These are phyloP conservation scores for Hemicrepidius hirtus DNA, from an alignment of 2,888 invertebrate genomes.

Conservation along the genomic window DNA sequence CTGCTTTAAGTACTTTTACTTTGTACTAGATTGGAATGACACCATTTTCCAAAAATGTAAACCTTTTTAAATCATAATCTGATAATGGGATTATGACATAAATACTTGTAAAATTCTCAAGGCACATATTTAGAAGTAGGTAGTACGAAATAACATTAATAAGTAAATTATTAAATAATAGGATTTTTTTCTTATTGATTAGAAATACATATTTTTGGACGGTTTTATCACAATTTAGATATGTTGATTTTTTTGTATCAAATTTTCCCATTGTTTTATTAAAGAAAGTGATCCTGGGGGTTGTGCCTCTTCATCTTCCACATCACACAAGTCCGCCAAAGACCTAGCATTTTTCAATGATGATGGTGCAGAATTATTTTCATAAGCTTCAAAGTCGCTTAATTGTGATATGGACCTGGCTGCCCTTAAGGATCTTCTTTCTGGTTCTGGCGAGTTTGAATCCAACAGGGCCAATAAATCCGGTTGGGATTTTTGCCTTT, in stretches of 20 bases:
- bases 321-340: conserved; percentile 80
- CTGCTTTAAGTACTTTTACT: neutral
- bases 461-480: conserved; percentile 78
- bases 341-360: conserved; percentile 80
- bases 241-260: conserved; percentile 79
- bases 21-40: conserved; percentile 21
- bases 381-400: conserved; percentile 35
- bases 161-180: conserved; percentile 20
- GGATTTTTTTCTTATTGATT: conserved; percentile 5
- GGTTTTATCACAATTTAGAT: conserved; percentile 56
- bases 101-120: conserved; percentile 13
- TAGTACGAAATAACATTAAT: conserved; percentile 2
- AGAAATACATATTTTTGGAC: conserved; percentile 11
- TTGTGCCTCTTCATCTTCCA: conserved; percentile 75
- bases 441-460: conserved; percentile 69
- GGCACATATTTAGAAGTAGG: conserved; percentile 22
- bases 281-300: conserved; percentile 81
- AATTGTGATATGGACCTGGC: conserved; percentile 52
- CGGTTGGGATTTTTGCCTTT: conserved; percentile 79
- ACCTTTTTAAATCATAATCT: neutral
- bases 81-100: neutral
- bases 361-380: conserved; percentile 57
- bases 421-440: conserved; percentile 51
- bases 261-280: conserved; percentile 88
- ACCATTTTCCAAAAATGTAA: neutral